Percentiles rank a stretch among this genome's conserved stretches.
Evolutionary conservation across 2,797 vertebrate species (phyloP).

Genomic region (Megaceryle alcyon): DNA sequence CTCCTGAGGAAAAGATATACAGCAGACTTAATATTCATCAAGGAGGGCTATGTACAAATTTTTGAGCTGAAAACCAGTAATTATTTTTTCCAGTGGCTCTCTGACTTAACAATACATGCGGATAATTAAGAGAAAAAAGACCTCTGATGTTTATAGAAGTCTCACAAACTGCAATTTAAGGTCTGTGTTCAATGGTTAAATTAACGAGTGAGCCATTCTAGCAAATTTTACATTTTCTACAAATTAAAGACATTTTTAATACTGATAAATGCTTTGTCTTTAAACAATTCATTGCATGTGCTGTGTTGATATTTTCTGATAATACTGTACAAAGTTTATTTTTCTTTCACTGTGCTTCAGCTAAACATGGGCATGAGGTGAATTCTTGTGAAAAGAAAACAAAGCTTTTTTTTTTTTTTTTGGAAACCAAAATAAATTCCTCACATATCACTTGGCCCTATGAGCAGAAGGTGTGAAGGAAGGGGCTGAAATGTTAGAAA

Average conservation of each 20-base stretch:
- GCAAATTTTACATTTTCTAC: slow-evolving; percentile 42
- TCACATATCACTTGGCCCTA: slow-evolving; percentile 33
- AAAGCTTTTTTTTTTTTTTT: not conserved
- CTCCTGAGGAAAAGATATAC: not conserved
- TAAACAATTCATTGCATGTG: not conserved
- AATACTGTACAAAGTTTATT: slow-evolving; percentile 10
- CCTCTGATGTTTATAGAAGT: slow-evolving; percentile 6
- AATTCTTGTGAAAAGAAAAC: slow-evolving; percentile 55
- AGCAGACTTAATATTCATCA: not conserved
- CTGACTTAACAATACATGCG: slow-evolving; percentile 2
- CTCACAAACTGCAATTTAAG: not conserved
- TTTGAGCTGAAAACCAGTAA: not conserved
- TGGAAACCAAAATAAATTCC: slow-evolving; percentile 39
- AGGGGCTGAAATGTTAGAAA: slow-evolving; percentile 53
- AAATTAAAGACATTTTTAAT: slow-evolving; percentile 26
- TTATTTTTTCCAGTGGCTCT: not conserved
- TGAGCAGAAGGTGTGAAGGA: slow-evolving; percentile 60
- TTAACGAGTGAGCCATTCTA: not conserved
- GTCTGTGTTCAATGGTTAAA: not conserved
- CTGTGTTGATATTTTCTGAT: not conserved
- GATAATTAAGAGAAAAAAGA: not conserved
- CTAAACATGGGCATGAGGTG: not conserved
- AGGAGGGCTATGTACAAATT: not conserved
- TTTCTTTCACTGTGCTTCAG: not conserved
- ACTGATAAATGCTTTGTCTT: slow-evolving; percentile 24